phyloP scores from a whole-genome alignment of 2,113 vertebrate genomes.

The Sinosuthora webbiana region DNA sequence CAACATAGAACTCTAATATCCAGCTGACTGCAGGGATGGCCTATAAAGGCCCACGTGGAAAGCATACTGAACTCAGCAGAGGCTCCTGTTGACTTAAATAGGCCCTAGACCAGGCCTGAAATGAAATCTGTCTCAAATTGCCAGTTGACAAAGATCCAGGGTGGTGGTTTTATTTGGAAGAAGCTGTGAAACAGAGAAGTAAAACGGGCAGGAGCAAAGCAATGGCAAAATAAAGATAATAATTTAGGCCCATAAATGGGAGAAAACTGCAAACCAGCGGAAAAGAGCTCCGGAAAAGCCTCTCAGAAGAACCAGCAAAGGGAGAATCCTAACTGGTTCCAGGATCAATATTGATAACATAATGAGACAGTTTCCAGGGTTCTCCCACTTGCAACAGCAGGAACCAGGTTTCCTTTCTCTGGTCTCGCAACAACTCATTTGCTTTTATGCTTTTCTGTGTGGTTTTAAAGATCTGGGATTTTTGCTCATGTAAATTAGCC shows the following conservation, averaged over 20 bases:
- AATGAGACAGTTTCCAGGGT: not conserved
- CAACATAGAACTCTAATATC: not conserved
- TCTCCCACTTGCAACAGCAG: not conserved
- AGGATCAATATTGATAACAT: not conserved
- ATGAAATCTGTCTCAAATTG: not conserved
- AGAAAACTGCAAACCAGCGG: not conserved
- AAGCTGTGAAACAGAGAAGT: constrained; percentile 13
- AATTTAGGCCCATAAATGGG: not conserved
- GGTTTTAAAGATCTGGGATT: not conserved
- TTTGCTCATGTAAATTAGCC: not conserved
- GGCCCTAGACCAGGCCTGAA: not conserved
- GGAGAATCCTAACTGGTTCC: not conserved
- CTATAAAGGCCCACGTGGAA: not conserved
- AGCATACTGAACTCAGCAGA: not conserved
- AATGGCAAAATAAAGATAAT: not conserved
- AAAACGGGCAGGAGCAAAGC: not conserved
- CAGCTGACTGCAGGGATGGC: not conserved
- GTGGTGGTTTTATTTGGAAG: constrained; percentile 24
- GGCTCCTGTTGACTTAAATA: not conserved
- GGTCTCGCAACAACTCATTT: not conserved
- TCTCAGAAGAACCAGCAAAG: not conserved
- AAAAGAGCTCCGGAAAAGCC: not conserved
- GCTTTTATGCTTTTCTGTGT: not conserved
- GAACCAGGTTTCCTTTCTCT: not conserved
- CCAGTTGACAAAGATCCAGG: not conserved